Conservation (phyloP, 2,888 invertebrate genomes). For the Tetragonisca angustula region DNA sequence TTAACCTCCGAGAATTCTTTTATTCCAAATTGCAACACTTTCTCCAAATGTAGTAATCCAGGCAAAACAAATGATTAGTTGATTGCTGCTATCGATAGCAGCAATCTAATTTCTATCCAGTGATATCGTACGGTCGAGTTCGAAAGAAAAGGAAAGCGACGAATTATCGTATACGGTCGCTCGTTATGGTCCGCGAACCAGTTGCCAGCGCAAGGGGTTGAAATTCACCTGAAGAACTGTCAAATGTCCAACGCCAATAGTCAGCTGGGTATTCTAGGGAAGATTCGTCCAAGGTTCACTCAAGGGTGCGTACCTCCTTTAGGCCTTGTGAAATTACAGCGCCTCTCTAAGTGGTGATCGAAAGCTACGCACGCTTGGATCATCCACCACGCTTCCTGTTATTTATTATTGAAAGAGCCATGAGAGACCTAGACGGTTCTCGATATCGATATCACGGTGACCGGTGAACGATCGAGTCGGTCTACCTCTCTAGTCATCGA, state of each 20-base stretch:
- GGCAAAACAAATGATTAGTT: too few species aligned
- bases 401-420: conserved; percentile 40
- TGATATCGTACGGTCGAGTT: too few species aligned
- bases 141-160: too few species aligned
- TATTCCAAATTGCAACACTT: too few species aligned
- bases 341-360: neutral
- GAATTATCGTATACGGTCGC: too few species aligned
- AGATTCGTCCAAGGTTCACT: neutral
- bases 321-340: too few species aligned
- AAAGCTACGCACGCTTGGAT: neutral
- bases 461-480: conserved; percentile 34
- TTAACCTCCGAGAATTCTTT: neutral
- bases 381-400: conserved; percentile 15
- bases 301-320: neutral
- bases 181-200: too few species aligned
- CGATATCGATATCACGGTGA: conserved; percentile 25
- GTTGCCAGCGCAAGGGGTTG: too few species aligned
- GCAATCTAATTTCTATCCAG: too few species aligned
- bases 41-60: too few species aligned
- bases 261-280: neutral
- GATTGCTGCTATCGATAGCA: too few species aligned
- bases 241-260: neutral
- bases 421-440: conserved; percentile 9
- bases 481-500: conserved; percentile 26
- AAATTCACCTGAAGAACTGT: neutral